Evolutionary conservation across 1,140 invertebrate species (phyloP).

Genomic region (Drosophila grimshawi): DNA sequence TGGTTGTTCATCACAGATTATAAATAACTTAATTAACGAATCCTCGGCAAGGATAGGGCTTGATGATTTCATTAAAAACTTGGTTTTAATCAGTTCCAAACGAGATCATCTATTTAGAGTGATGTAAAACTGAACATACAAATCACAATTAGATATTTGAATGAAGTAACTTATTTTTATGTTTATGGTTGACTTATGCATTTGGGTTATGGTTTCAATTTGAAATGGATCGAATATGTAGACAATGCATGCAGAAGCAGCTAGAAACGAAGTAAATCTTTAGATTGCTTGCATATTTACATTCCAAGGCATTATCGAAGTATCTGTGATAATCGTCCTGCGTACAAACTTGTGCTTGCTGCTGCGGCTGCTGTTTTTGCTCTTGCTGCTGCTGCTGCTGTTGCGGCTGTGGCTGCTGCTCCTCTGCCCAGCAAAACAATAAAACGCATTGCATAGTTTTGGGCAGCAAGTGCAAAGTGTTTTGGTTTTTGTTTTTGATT

Average conservation of each 20-base stretch:
- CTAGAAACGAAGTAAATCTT: slow-evolving; percentile 29
- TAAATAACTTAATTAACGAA: too few relatives aligned
- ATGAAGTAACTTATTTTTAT: not conserved
- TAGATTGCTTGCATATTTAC: slow-evolving; percentile 85
- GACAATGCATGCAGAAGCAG: slow-evolving; percentile 42
- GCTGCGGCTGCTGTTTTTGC: slow-evolving; percentile 42
- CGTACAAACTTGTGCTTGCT: slow-evolving; percentile 85
- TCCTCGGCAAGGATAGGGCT: too few relatives aligned
- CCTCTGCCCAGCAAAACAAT: slow-evolving; percentile 50
- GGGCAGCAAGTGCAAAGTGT: slow-evolving; percentile 34
- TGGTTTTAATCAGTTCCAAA: too few relatives aligned
- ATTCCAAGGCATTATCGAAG: slow-evolving; percentile 91
- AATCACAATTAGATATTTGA: too few relatives aligned
- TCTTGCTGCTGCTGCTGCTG: slow-evolving; percentile 39
- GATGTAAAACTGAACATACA: too few relatives aligned
- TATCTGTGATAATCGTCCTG: slow-evolving; percentile 91
- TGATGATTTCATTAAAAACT: too few relatives aligned
- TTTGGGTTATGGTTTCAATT: slow-evolving; percentile 1
- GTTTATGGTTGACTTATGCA: slow-evolving; percentile 4
- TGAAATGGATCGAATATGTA: not conserved
- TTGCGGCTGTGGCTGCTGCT: slow-evolving; percentile 29
- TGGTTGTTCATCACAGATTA: too few relatives aligned
- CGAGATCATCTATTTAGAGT: too few relatives aligned
- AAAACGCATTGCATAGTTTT: slow-evolving; percentile 39
- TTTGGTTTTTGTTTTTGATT: slow-evolving; percentile 38